These are phyloP conservation scores for Diadegma fenestrale DNA, from an alignment of 2,888 invertebrate genomes.

Conservation along the genomic window DNA sequence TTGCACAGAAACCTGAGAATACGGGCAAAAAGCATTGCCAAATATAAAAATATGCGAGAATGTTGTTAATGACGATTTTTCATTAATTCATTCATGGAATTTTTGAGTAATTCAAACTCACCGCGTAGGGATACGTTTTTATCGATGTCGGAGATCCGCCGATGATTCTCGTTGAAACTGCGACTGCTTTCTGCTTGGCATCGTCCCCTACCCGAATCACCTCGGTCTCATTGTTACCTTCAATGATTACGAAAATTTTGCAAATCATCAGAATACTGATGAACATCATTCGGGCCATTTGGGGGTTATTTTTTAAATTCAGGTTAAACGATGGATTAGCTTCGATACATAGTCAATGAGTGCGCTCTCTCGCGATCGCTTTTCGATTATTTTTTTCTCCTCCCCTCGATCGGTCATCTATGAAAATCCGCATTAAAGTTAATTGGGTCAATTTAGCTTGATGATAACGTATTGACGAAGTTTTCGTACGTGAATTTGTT, in stretches of 20 bases:
- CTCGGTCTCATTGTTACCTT: conserved; percentile 25
- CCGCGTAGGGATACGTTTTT: conserved; percentile 76
- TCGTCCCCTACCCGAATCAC: background rate
- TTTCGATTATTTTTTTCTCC: conserved; percentile 27
- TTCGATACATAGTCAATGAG: conserved; percentile 8
- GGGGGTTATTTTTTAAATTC: conserved; percentile 1
- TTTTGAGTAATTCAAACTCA: conserved; percentile 63
- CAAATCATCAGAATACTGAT: conserved; percentile 53
- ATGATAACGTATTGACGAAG: background rate
- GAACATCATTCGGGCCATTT: conserved; percentile 26
- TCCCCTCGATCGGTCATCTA: background rate
- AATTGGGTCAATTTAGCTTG: background rate
- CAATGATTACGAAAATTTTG: conserved; percentile 49
- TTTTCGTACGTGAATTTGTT: background rate
- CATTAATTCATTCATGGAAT: background rate
- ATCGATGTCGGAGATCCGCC: conserved; percentile 75
- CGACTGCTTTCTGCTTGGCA: conserved; percentile 8
- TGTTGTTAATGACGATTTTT: background rate
- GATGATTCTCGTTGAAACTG: conserved; percentile 72
- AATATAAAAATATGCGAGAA: background rate
- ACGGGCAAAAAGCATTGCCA: background rate
- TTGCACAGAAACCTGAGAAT: conserved; percentile 75
- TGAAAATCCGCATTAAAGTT: background rate
- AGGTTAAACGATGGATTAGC: background rate
- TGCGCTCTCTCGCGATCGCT: conserved; percentile 13